Percentiles rank a stretch among this genome's conserved stretches.
phyloP scores from a whole-genome alignment of 2,888 invertebrate genomes.

The Uloborus plumipes region DNA sequence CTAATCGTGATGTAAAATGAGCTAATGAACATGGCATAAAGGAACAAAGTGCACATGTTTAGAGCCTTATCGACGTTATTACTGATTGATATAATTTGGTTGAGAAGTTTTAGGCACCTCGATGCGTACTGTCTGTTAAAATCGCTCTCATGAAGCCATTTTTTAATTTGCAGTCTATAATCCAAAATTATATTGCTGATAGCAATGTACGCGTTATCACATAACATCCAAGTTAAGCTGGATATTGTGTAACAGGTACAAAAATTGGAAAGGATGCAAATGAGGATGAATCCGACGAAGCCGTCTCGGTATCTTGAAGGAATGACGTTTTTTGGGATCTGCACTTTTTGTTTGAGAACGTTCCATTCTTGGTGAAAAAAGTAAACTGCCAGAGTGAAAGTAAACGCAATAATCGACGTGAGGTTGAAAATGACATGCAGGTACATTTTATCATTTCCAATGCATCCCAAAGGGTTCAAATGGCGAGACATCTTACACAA shows the following conservation, averaged over 20 bases:
- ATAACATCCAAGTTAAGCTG: constrained; percentile 1
- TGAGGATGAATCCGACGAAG: background rate
- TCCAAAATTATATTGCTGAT: constrained; percentile 9
- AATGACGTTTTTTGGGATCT: background rate
- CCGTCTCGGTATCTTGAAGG: background rate
- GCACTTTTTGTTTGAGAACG: background rate
- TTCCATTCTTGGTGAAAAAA: constrained; percentile 36
- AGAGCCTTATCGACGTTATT: constrained; percentile 5
- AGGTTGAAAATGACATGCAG: background rate
- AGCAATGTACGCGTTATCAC: constrained; percentile 9
- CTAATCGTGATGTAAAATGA: constrained; percentile 27
- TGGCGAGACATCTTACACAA: background rate
- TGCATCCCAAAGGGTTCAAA: background rate
- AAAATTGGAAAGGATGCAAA: constrained; percentile 18
- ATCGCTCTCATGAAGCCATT: background rate
- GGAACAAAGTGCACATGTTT: constrained; percentile 6
- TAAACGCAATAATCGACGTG: background rate
- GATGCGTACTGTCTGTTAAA: too few species aligned
- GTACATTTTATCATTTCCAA: constrained; percentile 10
- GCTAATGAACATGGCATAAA: constrained; percentile 31
- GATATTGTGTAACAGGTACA: constrained; percentile 3
- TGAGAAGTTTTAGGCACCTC: too few species aligned
- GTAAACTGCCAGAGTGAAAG: background rate
- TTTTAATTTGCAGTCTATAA: constrained; percentile 1
- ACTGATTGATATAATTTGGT: background rate